Evolutionary conservation across 2,113 vertebrate species (phyloP).

Genomic region (Phalacrocorax carbo): DNA sequence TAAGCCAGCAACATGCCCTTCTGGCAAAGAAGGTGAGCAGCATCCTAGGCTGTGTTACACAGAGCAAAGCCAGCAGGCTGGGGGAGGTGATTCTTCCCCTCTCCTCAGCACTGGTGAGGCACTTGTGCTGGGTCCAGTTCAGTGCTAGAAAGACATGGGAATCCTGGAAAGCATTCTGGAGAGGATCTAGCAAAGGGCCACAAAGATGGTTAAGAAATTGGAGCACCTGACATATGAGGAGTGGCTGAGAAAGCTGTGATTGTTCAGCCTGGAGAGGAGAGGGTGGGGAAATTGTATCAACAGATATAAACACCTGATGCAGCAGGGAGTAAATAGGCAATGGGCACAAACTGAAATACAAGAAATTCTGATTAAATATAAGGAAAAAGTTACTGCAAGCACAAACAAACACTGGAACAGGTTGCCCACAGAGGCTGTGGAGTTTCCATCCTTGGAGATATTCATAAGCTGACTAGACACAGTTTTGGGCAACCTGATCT

Average conservation of each 20-base stretch:
- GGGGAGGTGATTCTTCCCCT: not conserved
- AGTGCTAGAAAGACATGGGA: not conserved
- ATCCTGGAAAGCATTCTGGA: not conserved
- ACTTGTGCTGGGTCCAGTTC: not conserved
- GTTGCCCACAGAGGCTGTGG: not conserved
- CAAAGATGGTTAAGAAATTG: not conserved
- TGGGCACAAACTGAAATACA: not conserved
- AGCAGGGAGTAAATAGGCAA: not conserved
- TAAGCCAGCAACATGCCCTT: not conserved
- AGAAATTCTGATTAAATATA: not conserved
- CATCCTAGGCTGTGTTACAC: not conserved
- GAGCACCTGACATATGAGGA: not conserved
- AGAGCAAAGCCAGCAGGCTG: not conserved
- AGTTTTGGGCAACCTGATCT: not conserved
- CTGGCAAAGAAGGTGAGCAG: not conserved
- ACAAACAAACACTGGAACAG: not conserved
- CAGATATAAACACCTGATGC: not conserved
- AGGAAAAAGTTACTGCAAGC: not conserved
- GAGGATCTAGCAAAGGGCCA: not conserved
- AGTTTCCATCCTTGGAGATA: not conserved
- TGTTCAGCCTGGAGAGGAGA: not conserved
- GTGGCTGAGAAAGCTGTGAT: not conserved
- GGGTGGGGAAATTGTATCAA: not conserved
- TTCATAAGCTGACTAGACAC: not conserved
- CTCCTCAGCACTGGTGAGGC: not conserved